phyloP scores from a whole-genome alignment of 2,888 invertebrate species.

The Dicycla oo region DNA sequence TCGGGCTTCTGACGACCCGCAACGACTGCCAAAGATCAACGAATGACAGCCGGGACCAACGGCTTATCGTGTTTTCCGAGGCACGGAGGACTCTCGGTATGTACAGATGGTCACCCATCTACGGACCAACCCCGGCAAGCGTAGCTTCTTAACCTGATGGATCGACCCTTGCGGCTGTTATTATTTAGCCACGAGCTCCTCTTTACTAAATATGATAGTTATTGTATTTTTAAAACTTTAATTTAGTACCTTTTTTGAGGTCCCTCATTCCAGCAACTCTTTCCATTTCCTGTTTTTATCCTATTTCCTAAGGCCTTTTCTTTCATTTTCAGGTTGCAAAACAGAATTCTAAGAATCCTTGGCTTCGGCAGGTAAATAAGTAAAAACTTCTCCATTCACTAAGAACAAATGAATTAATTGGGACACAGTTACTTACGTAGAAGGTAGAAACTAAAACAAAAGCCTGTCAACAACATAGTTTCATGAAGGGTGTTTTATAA shows the following conservation, averaged over 20 bases:
- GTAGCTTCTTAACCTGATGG: too few species aligned
- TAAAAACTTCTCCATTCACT: conserved; percentile 6
- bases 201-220: too few species aligned
- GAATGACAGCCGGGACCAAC: too few species aligned
- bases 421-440: neutral
- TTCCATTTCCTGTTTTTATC: neutral
- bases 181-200: too few species aligned
- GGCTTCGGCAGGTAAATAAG: conserved; percentile 37
- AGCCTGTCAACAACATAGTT: conserved; percentile 18
- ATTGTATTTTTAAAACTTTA: neutral
- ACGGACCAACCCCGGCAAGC: too few species aligned
- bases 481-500: conserved; percentile 56
- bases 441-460: conserved; percentile 38
- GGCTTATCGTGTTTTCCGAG: too few species aligned
- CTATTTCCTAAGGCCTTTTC: conserved; percentile 27
- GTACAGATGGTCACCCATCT: too few species aligned
- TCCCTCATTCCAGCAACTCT: neutral
- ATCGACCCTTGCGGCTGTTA: too few species aligned
- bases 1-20: too few species aligned
- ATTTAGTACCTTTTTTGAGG: neutral
- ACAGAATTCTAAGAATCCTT: conserved; percentile 29
- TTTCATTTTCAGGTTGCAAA: conserved; percentile 43
- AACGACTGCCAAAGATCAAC: too few species aligned
- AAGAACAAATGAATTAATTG: conserved; percentile 16
- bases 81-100: too few species aligned